Conservation (phyloP, 92 coral and sea anemone species). For the Umimayanthus kanabou region DNA sequence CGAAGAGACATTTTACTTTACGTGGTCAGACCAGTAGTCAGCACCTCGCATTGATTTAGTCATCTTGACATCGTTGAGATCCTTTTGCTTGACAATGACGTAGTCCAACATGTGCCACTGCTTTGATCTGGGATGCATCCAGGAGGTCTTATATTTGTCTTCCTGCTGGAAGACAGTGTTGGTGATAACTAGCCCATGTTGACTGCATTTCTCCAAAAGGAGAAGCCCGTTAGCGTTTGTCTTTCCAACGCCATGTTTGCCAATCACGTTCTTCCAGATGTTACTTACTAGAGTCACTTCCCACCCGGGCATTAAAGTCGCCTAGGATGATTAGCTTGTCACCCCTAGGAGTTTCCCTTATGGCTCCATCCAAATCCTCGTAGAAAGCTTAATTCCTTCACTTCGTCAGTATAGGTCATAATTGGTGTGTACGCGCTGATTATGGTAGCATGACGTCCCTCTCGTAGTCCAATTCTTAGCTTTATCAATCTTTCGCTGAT, state of each 20-base stretch:
- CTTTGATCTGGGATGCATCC: slow-evolving; percentile 14
- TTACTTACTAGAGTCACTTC: neutral
- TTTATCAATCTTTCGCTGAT: slow-evolving; percentile 16
- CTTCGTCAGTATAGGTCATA: slow-evolving; percentile 6
- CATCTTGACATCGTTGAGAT: slow-evolving; percentile 14
- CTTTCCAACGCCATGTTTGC: neutral
- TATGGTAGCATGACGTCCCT: slow-evolving; percentile 15
- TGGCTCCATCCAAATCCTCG: slow-evolving; percentile 3
- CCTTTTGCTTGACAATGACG: neutral
- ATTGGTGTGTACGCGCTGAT: slow-evolving; percentile 28
- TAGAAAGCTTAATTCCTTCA: neutral
- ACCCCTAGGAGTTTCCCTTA: neutral
- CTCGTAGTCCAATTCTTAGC: slow-evolving; percentile 2
- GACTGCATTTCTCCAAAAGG: slow-evolving; percentile 8
- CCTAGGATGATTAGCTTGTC: neutral
- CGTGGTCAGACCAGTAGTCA: slow-evolving; percentile 2
- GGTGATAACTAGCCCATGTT: neutral
- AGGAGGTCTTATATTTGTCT: neutral
- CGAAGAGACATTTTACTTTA: neutral
- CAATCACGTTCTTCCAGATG: neutral
- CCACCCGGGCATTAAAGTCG: neutral
- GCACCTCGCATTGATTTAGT: slow-evolving; percentile 30
- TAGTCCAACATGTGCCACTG: neutral
- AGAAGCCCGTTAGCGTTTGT: neutral
- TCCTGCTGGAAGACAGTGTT: slow-evolving; percentile 10